Base-by-base conservation (phyloP, 1,140 invertebrate species). In the Euborellia annulipes region DNA sequence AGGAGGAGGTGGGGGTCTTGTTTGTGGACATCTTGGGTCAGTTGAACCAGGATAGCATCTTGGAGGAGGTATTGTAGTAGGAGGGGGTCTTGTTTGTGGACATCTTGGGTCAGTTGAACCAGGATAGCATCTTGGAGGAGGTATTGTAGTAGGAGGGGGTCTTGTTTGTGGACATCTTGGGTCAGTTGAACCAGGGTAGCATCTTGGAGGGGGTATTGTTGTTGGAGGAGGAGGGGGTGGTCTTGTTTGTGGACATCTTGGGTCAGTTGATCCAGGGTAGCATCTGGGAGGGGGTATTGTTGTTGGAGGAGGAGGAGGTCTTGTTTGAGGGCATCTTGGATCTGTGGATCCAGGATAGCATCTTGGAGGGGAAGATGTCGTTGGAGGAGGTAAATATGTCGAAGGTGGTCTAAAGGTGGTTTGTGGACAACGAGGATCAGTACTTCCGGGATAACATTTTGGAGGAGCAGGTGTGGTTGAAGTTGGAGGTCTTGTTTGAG, bases 51-150 rank as follows among this genome's bases (percentile, higher is more conserved):
- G 55, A 44, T 47, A 55, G 22, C 55, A 58, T 13, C 23, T 13
- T 2, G 39, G 37, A 4, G 48, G 48, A 8, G 32, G 21, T 40
- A 39, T 39, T 19, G 49, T 50, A 23, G 48, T 50, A 38, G 40
- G 43, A 16, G 41, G 38, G 34, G 2, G 38, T 51, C 27, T 20
- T 36, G 32, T 43, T 45, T 40, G 50, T 46, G 65, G 64, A 50
- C 66, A 69, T 45, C 64, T 52, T 21, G 65, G 66, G 56, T 68
- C 63, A 2, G 52, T 55, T n/a, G 56, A 62, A 39, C 65, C 65
- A 16, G 59, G 64, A 49, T 54, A 64, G 45, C 62, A 67, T 6
- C 50, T 41, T 43, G 58, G 52, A 34, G 43, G 45, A 0, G 58
- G 46, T 17, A 54, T 53, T 36, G 46, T 52, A 1, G 49, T 53